Base-by-base conservation (phyloP, 2,797 vertebrate genomes). In the Oreonectes daqikongensis region DNA sequence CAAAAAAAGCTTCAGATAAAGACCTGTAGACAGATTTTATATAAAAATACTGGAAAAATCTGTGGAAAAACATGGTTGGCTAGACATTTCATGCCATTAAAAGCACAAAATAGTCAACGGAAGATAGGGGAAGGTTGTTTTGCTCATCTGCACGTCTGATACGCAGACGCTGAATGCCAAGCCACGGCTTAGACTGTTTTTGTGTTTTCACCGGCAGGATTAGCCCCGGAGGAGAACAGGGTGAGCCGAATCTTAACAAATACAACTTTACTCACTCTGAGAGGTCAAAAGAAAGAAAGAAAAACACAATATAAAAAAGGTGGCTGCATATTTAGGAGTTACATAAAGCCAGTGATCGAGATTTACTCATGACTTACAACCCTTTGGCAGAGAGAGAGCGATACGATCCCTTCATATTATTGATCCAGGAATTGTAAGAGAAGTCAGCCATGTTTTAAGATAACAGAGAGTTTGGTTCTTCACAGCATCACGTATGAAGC, bases 141-240 rank as follows among this genome's bases (percentile, higher is more conserved):
- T 20, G 18, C 12, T 55, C 22, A 24, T 24, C 11, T 44, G 10
- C 5, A 42, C 28, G n/a, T 69, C 20, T 42, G 10, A 73, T 52
- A 64, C 30, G 0, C 7, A 22, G 9, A 26, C 6, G 10, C 17
- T 48, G 17, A 17, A 9, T 59, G 26, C 7, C 26, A 59, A 2
- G 2, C 28, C 22, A 18, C 1, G 0, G 2, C 50, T 67, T 14
- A 0, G 5, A 44, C 11, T 59, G 38, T 59, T 59, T 59, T 14
- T 32, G 28, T 59, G 24, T 55, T 75, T 59, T 26, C 35, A 9
- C 32, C 18, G 30, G 40, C 9, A 75, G 72, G 12, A 35, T 68
- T 60, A 76, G 24, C 40, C 74, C 53, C 46, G 14, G 20, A 7
- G 42, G 40, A 68, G 65, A 59, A 76, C 53, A 76, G 20, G 30